A percentile compares a stretch with the other conserved stretches of the same genome.
Evolutionary conservation across 1,140 invertebrate genomes (phyloP).

Genomic region (Drosophila ambigua): DNA sequence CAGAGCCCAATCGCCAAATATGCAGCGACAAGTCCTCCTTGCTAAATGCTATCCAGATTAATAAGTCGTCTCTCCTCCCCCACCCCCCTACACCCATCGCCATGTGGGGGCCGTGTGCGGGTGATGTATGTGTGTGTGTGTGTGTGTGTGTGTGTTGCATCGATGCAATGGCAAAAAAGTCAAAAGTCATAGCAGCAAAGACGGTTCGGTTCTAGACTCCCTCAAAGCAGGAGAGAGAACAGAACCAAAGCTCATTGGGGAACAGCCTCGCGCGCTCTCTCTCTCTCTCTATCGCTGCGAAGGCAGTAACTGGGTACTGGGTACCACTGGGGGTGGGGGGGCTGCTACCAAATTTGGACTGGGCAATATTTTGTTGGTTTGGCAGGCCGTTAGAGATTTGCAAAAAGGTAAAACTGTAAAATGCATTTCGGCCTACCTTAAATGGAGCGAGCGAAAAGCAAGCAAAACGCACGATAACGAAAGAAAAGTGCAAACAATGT

Average conservation of each 20-base stretch:
- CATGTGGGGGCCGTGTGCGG: background rate
- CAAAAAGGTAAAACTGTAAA: slow-evolving; percentile 68
- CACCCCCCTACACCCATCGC: background rate
- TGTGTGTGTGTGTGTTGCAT: slow-evolving; percentile 34
- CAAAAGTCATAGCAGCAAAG: slow-evolving; percentile 58
- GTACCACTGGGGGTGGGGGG: slow-evolving; percentile 20
- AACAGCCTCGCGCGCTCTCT: too few species aligned
- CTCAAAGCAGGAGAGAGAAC: too few species aligned
- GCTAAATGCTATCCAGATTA: slow-evolving; percentile 77
- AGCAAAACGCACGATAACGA: slow-evolving; percentile 70
- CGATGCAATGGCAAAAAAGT: slow-evolving; percentile 69
- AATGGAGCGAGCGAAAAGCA: slow-evolving; percentile 70
- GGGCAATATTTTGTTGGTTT: slow-evolving; percentile 71
- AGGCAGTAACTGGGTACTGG: background rate
- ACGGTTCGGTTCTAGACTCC: slow-evolving; percentile 40
- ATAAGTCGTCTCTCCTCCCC: slow-evolving; percentile 46
- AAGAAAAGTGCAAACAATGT: slow-evolving; percentile 60
- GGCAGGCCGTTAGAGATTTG: slow-evolving; percentile 74
- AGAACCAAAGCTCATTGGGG: too few species aligned
- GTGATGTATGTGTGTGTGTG: slow-evolving; percentile 35
- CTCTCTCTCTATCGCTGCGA: too few species aligned
- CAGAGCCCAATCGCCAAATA: slow-evolving; percentile 59
- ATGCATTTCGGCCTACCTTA: slow-evolving; percentile 73
- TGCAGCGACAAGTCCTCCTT: slow-evolving; percentile 56
- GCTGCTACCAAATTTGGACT: slow-evolving; percentile 69